A percentile compares a stretch with the other conserved stretches of the same genome.
These are phyloP conservation scores for Xylota segnis DNA, from an alignment of 2,888 invertebrate species.

Conservation along the genomic window DNA sequence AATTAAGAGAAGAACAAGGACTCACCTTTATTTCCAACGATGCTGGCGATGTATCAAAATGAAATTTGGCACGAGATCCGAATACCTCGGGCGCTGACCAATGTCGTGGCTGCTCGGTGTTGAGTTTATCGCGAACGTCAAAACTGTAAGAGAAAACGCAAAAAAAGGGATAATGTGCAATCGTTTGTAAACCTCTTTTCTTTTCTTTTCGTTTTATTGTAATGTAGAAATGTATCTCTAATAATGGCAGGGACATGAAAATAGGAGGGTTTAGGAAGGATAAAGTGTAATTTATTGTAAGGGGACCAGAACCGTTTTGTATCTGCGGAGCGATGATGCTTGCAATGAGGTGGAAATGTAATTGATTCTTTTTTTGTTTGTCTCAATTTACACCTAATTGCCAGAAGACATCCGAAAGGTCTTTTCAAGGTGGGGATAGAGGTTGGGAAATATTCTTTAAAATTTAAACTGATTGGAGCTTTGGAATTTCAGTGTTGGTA, in stretches of 20 bases:
- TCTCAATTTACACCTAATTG: conserved; percentile 41
- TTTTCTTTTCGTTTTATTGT: conserved; percentile 14
- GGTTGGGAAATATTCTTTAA: background rate
- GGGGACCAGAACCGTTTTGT: conserved; percentile 16
- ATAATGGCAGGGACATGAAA: conserved; percentile 26
- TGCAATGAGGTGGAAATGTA: conserved; percentile 33
- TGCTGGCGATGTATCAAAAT: conserved; percentile 91
- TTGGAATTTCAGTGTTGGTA: background rate
- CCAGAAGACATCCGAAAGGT: background rate
- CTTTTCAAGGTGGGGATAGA: background rate
- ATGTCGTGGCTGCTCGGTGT: conserved; percentile 90
- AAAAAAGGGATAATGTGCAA: conserved; percentile 40
- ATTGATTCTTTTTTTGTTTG: conserved; percentile 23
- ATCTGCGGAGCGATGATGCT: conserved; percentile 22
- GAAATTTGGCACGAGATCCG: conserved; percentile 94
- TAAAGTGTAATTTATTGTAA: conserved; percentile 38
- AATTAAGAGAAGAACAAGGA: conserved; percentile 54
- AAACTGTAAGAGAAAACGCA: conserved; percentile 86
- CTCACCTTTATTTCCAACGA: conserved; percentile 89
- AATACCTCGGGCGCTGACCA: conserved; percentile 94
- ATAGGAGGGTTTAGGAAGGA: conserved; percentile 19
- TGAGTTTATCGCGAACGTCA: conserved; percentile 93
- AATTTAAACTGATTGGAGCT: background rate
- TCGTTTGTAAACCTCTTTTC: conserved; percentile 22
- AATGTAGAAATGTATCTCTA: conserved; percentile 32